Evolutionary conservation across 2,797 vertebrate species (phyloP).

Genomic region (Pelochelys cantorii): DNA sequence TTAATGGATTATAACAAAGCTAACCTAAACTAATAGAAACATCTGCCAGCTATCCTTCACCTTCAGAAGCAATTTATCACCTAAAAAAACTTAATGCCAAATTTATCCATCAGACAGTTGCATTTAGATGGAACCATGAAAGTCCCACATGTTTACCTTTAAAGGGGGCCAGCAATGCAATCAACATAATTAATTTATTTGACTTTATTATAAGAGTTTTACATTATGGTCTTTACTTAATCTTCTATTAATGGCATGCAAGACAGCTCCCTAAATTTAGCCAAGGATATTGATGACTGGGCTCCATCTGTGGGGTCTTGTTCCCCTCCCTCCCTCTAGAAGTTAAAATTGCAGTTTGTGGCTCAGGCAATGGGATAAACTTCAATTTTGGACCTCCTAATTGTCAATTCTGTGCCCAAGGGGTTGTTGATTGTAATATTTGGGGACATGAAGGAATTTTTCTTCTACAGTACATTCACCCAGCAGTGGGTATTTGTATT

Average conservation of each 20-base stretch:
- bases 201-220: neutral
- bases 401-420: neutral
- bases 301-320: neutral
- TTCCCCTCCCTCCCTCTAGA: neutral
- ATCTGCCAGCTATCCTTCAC: conserved; percentile 23
- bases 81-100: neutral
- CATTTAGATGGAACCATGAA: conserved; percentile 37
- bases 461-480: neutral
- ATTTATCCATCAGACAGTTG: neutral
- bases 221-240: neutral
- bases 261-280: neutral
- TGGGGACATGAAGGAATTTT: neutral
- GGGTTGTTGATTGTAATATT: accelerated
- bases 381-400: neutral
- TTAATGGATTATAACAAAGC: conserved; percentile 62
- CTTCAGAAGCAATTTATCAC: conserved; percentile 63
- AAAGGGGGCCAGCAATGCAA: conserved; percentile 23
- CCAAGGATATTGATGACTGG: neutral
- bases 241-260: neutral
- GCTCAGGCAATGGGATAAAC: neutral
- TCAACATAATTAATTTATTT: conserved; percentile 5
- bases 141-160: neutral
- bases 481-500: accelerated
- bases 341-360: neutral
- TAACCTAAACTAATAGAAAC: conserved; percentile 52